Evolutionary conservation across 2,113 vertebrate genomes (phyloP), one percentile per base, ranked within the genome.

Genomic region (Triplophysa tibetana): DNA sequence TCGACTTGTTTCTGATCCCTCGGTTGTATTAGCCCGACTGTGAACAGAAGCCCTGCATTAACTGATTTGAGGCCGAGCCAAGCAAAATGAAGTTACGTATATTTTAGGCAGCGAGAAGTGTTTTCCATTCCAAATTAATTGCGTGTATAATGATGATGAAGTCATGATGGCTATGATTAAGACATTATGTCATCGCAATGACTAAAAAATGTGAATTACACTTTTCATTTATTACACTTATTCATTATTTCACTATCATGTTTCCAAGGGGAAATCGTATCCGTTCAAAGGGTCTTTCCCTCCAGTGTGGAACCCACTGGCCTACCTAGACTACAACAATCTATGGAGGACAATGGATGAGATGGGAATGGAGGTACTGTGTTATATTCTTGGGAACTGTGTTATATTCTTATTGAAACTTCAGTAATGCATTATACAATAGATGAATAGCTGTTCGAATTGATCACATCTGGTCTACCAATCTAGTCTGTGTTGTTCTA

Each of bases 261-360:
- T 87, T 23, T 88, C 33, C 23, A 81, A 99, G 98, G 96, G 96
- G 43, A 98, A 95, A 86, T 94, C 96, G 16, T 93, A 96, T 84
- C 85, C 95, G 0, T 98, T 96, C 88, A 95, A 88, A 85, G 94
- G 94, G n/a, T 70, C 94, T 0, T 95, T 98, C 0, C 97, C 98
- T 65, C 89, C 95, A 52, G 85, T 93, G 81, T 96, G 96, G 96
- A 99, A 98, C 89, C 97, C 96, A 0, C 52, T 99, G 41, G 87
- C 90, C 24, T 85, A 93, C 67, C 72, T 99, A 91, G 97, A 99
- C 93, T 93, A 94, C 89, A 99, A 97, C 90, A 98, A 97, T 89
- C 89, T 99, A 0, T 98, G 93, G 93, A 95, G 97, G 85, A 98
- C 94, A 0, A 91, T 99, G 90, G 98, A 99, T 86, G 83, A 95